Conservation (phyloP, 2,888 invertebrate species). For the Tinea trinotella region DNA sequence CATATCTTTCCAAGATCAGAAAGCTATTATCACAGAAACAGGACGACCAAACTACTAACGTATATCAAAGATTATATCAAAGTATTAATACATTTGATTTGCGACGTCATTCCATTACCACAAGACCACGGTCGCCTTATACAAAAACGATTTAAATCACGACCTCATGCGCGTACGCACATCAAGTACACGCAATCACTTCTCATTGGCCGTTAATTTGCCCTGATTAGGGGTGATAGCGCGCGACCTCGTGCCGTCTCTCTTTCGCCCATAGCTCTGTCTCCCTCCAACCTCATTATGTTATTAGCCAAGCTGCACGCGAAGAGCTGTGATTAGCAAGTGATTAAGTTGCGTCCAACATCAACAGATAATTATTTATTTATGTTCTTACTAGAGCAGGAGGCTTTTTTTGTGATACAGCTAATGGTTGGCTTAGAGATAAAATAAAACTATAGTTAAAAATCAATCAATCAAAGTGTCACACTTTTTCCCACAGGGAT, state of each 20-base stretch:
- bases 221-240: constrained; percentile 16
- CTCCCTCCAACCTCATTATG: constrained; percentile 54
- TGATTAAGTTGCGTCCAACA: constrained; percentile 67
- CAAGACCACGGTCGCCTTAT: too few relatives aligned
- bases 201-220: constrained; percentile 21
- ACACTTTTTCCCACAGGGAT: too few relatives aligned
- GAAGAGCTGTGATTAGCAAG: constrained; percentile 64
- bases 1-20: too few relatives aligned
- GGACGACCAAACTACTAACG: too few relatives aligned
- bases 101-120: constrained; percentile 2
- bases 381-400: constrained; percentile 37
- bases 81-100: constrained; percentile 14
- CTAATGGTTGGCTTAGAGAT: neutral
- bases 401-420: neutral
- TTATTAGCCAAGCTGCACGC: constrained; percentile 51
- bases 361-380: constrained; percentile 70
- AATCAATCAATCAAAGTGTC: too few relatives aligned
- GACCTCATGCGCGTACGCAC: constrained; percentile 19
- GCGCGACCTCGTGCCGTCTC: constrained; percentile 25
- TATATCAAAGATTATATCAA: neutral
- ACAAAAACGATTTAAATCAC: constrained; percentile 16
- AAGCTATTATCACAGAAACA: too few relatives aligned
- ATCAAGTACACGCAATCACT: constrained; percentile 10
- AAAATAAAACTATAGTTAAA: too few relatives aligned
- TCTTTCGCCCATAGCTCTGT: constrained; percentile 25